A percentile compares a stretch with the other conserved stretches of the same genome.
phyloP scores from a whole-genome alignment of 1,140 invertebrate genomes.

The Gonioctena quinquepunctata region DNA sequence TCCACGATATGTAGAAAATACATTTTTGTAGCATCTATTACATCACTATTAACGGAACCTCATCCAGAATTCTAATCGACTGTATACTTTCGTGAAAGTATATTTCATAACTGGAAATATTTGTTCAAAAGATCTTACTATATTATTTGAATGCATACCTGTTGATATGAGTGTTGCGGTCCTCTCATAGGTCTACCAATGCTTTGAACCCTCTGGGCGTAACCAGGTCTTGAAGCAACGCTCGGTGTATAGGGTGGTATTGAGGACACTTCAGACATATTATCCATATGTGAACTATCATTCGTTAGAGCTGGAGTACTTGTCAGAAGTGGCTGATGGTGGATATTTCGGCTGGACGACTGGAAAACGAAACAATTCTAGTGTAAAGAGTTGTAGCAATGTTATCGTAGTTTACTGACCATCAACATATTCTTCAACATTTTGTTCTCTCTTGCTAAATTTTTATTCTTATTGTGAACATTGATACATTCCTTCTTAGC shows the following conservation, averaged over 20 bases:
- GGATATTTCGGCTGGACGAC: neutral
- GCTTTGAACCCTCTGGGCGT: neutral
- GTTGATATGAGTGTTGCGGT: neutral
- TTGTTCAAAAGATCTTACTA: no score
- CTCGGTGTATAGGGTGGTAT: conserved; percentile 4
- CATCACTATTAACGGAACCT: no score
- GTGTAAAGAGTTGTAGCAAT: no score
- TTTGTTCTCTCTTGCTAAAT: conserved; percentile 35
- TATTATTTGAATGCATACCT: no score
- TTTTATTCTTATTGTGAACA: conserved; percentile 27
- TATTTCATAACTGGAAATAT: no score
- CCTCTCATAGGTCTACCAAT: neutral
- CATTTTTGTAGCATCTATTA: no score
- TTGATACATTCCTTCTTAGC: conserved; percentile 36
- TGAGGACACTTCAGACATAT: conserved; percentile 2
- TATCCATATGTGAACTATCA: conserved; percentile 4
- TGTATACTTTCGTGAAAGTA: no score
- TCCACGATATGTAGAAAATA: no score
- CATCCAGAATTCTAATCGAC: no score
- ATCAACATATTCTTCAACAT: conserved; percentile 30
- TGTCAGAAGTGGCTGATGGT: conserved; percentile 7
- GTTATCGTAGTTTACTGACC: no score
- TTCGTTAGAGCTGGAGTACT: conserved; percentile 20
- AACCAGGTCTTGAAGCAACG: neutral
- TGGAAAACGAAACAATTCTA: neutral